Base-by-base conservation (phyloP, 2,888 invertebrate genomes). In the Orthosia gracilis region DNA sequence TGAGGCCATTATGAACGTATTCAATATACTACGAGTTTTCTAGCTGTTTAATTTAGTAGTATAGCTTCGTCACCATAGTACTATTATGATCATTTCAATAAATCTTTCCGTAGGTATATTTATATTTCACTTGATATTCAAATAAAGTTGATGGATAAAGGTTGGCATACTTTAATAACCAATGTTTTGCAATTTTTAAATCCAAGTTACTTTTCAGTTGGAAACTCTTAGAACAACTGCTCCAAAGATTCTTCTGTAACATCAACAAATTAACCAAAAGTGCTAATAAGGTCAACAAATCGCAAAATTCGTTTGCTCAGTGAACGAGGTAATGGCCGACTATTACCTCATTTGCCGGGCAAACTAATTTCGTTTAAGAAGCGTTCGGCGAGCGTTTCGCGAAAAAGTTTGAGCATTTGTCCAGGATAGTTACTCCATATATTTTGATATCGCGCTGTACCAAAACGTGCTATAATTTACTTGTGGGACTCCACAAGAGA, bases 351-450 rank as follows among this genome's bases (percentile, higher is more conserved):
- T 82, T 78, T 77, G 45, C 68, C 49, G 82, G 64, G 78, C 73
- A 78, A 80, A 82, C 82, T 82, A 82, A 80, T 77, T 82, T 80
- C 55, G 72, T 67, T 82, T 77, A 64, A 65, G 80, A 82, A 68
- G 40, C 63, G 72, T 68, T 61, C 52, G 67, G 67, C 47, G 59
- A 68, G 52, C 64, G 21, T 72, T 77, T 61, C 59, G 72, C 67
- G 54, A 68, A 77, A 80, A 61, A 64, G 21, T 50, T 61, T 61
- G 61, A 4, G 47, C 55, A 21, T 47, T 61, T 57, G 61, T 7
- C 40, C 52, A 21, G 52, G 21, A 67, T 77, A 82, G 82, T 64
- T 59, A 21, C 55, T 65, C 45, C 55, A 31, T 76, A 52, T 65
- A 78, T 80, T 75, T 69, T 65, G 69, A 61, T 61, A 69, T 69